Evolutionary conservation across 2,888 invertebrate species (phyloP), one percentile per base, ranked within the genome.

Genomic region (Diaprepes abbreviatus): DNA sequence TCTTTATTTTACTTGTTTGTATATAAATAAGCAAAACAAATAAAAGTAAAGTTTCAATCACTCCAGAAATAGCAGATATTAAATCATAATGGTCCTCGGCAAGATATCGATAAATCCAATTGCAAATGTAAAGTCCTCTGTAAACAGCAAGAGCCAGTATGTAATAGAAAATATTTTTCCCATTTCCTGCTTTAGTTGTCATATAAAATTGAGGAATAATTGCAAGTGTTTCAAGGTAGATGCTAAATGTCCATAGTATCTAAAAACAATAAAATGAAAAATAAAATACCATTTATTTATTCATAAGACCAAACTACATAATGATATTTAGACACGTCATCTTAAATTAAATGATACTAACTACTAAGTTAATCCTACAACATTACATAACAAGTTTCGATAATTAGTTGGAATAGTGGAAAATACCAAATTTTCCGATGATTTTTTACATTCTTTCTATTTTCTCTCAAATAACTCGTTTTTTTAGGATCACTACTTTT

Each of bases 101-200:
- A 14, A n/a, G 2, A 38, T 55, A 55, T 16, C 55, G 36, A 19
- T 55, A 55, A n/a, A 55, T 19, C 55, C 55, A 55, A 24, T 55
- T 55, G 36, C 55, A 35, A 36, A 55, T 31, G 14, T 55, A 55
- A 38, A 55, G 12, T 1, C 10, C 36, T 55, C 55, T 55, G 21
- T 55, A 55, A 5, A 38, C 1, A 1, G 55, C 14, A 3, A 55
- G 17, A 2, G 36, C 33, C 10, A 35, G 1, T 7, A 55, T 16
- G 10, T 55, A 55, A 10, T 9, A 12, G 2, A 9, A 10, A 16
- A 55, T 19, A 24, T 3, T 9, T 36, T 36, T 17, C 7, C 55
- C 55, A 38, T 55, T 21, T 33, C 36, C 12, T n/a, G 38, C 36
- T 19, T 55, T 55, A 12, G 1, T 36, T 12, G 36, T 55, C 55